Evolutionary conservation across 2,113 vertebrate genomes (phyloP).

Genomic region (Chionomys nivalis): DNA sequence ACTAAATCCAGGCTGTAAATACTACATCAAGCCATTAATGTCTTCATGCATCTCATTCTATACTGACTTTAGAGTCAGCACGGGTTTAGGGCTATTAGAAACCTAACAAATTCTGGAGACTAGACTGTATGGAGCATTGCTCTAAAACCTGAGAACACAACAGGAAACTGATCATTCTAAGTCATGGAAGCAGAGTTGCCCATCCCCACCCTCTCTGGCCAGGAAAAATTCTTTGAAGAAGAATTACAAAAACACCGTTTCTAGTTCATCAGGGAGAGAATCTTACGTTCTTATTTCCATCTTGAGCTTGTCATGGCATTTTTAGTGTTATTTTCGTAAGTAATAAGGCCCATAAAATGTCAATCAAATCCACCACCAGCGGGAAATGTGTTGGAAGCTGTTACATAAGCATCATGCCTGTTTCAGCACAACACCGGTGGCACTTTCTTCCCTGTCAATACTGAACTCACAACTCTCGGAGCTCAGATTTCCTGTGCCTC

Average conservation of each 20-base stretch:
- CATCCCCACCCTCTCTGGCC: background rate
- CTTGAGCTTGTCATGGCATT: constrained; percentile 71
- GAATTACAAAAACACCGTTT: constrained; percentile 56
- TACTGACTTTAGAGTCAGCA: constrained; percentile 20
- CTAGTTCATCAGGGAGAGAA: constrained; percentile 60
- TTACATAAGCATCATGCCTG: constrained; percentile 77
- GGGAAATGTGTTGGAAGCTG: constrained; percentile 74
- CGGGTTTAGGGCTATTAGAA: constrained; percentile 36
- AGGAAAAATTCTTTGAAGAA: constrained; percentile 60
- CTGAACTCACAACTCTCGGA: constrained; percentile 64
- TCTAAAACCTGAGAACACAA: constrained; percentile 26
- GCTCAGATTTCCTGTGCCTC: constrained; percentile 61
- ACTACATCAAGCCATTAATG: background rate
- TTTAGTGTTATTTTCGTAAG: constrained; percentile 73
- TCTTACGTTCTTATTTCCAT: constrained; percentile 65
- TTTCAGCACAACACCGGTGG: constrained; percentile 70
- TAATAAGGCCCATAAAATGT: constrained; percentile 78
- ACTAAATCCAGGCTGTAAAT: constrained; percentile 31
- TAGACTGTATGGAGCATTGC: background rate
- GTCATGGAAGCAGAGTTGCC: background rate
- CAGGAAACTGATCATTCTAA: constrained; percentile 25
- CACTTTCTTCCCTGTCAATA: constrained; percentile 68
- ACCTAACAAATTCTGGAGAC: background rate
- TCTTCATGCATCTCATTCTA: background rate
- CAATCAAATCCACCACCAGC: constrained; percentile 74